Conservation (phyloP, 2,113 vertebrate genomes). For the Corythornis madagascariensis region DNA sequence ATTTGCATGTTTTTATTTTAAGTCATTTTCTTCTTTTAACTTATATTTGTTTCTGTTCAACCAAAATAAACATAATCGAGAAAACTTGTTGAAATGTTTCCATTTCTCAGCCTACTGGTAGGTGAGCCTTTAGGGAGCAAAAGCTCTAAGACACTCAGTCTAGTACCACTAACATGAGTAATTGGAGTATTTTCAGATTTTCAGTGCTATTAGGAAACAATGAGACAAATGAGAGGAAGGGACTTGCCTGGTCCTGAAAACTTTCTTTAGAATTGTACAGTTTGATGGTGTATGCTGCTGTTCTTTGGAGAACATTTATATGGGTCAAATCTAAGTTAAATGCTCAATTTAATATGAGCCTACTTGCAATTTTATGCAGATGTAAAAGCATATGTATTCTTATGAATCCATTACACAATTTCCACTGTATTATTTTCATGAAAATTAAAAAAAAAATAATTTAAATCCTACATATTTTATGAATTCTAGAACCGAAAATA, state of each 20-base stretch:
- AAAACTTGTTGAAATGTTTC: background rate
- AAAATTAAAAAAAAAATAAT: background rate
- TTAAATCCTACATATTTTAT: background rate
- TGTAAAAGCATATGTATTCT: background rate
- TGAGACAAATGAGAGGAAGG: background rate
- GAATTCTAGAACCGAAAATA: background rate
- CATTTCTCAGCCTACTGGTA: background rate
- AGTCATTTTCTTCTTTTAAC: background rate
- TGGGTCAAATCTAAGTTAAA: background rate
- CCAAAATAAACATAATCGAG: background rate
- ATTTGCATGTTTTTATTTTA: background rate
- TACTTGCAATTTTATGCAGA: background rate
- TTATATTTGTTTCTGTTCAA: background rate
- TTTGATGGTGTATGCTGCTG: background rate
- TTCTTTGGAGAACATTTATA: background rate
- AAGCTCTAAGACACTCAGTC: background rate
- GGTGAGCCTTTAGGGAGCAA: background rate
- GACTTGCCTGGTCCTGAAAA: background rate
- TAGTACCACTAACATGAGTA: background rate
- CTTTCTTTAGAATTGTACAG: background rate
- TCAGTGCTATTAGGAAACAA: background rate
- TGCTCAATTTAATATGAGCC: background rate
- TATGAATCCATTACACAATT: background rate
- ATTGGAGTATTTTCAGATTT: background rate
- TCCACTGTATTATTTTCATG: background rate